Evolutionary conservation across 2,113 vertebrate genomes (phyloP).

Genomic region (Salvelinus namaycush): DNA sequence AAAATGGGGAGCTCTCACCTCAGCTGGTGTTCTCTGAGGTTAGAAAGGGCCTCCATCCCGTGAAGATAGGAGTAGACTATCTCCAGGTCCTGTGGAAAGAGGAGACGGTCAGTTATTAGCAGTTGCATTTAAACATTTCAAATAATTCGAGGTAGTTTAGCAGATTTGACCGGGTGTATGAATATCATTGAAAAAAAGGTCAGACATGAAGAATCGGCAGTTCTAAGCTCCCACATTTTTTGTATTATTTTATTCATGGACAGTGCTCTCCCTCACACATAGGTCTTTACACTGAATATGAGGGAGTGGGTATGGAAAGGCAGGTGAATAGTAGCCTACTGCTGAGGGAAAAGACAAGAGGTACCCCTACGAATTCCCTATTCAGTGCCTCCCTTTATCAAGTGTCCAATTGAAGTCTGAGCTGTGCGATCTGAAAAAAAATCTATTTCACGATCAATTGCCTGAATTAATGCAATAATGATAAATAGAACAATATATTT

Average conservation of each 20-base stretch:
- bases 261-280: too few relatives aligned
- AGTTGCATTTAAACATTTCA: too few relatives aligned
- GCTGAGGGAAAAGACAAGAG: slow-evolving; percentile 21
- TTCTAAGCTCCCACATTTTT: too few relatives aligned
- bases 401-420: slow-evolving; percentile 59
- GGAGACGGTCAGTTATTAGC: neutral
- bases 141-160: neutral
- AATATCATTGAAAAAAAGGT: too few relatives aligned
- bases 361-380: slow-evolving; percentile 50
- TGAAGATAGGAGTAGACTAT: slow-evolving; percentile 98
- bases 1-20: slow-evolving; percentile 73
- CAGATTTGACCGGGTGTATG: neutral
- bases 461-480: too few relatives aligned
- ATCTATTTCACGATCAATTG: too few relatives aligned
- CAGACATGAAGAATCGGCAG: too few relatives aligned
- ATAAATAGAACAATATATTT: too few relatives aligned
- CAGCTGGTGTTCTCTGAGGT: slow-evolving; percentile 94
- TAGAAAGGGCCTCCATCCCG: slow-evolving; percentile 97
- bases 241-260: too few relatives aligned
- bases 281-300: too few relatives aligned
- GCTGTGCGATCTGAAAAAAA: too few relatives aligned
- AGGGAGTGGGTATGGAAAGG: slow-evolving; percentile 8
- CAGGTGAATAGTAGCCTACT: slow-evolving; percentile 32
- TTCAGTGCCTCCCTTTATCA: slow-evolving; percentile 61
- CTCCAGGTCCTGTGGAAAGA: slow-evolving; percentile 86